Evolutionary conservation across 2,113 vertebrate genomes (phyloP), one percentile per base, ranked within the genome.

Genomic region (Tetrao urogallus): DNA sequence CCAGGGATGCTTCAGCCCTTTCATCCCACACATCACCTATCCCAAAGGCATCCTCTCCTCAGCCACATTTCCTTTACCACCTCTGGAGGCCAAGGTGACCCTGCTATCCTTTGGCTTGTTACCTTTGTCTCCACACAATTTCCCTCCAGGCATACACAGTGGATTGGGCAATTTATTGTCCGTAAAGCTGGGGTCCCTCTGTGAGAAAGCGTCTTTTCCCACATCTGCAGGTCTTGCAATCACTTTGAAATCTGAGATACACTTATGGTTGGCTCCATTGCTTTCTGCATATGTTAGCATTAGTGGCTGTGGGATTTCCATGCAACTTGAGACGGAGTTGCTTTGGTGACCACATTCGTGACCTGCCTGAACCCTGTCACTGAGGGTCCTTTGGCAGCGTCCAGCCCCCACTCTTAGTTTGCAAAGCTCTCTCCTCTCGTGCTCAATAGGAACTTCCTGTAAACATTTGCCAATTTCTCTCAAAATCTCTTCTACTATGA

Each of bases 191-290:
- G 27, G 57, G 28, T 30, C 7, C 3, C 0, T 69, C 25, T 81
- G 28, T 56, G 38, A 90, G 80, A 83, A 77, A 57, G 34, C 47
- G 34, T 60, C 34, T 90, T 87, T 75, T 74, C 57, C 66, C 58
- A 89, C 57, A 93, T 70, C 66, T 84, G 71, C 64, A 42, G 34
- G 27, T 69, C 85, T 76, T 69, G 48, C 60, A 78, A 58, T 60
- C 42, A 47, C 65, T 95, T 94, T 90, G 81, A 93, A 95, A 92
- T 81, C 73, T 75, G 86, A 93, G 77, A 40, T 78, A 18, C 14
- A 34, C 25, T 83, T 84, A 57, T 0, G 2, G 50, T 57, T 40
- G 75, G 36, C 40, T 69, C 63, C 50, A 13, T 36, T 84, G 25
- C 73, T 71, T 72, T 78, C 52, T 28, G 40, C 54, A 58, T 15